Evolutionary conservation across 2,113 vertebrate genomes (phyloP).

Genomic region (Ranitomeya variabilis): DNA sequence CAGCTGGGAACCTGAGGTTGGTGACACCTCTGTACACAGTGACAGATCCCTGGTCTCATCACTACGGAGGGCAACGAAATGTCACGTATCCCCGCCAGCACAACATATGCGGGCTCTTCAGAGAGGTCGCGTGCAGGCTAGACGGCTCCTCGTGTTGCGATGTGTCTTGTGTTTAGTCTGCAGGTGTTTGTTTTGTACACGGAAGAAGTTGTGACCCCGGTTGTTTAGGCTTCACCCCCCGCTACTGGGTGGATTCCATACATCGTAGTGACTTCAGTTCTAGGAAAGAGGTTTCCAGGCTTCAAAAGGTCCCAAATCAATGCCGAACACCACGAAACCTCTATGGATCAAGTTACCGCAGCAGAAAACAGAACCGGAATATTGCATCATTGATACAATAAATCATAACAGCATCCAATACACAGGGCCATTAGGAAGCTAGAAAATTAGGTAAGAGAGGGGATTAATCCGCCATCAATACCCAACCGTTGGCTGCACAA

Average conservation of each 20-base stretch:
- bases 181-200: background rate
- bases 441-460: too few relatives aligned
- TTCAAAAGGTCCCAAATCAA: background rate
- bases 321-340: background rate
- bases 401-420: too few relatives aligned
- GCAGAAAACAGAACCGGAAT: background rate
- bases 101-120: constrained; percentile 10
- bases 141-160: background rate
- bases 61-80: background rate
- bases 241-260: background rate
- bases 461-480: too few relatives aligned
- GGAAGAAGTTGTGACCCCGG: background rate
- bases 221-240: background rate
- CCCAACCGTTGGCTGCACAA: too few relatives aligned
- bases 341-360: background rate
- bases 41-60: background rate
- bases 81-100: background rate
- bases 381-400: background rate
- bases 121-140: constrained; percentile 11
- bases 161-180: constrained; percentile 34
- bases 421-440: too few relatives aligned
- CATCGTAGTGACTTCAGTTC: background rate
- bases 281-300: background rate
- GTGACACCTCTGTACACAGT: background rate
- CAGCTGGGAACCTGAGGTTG: background rate